Evolutionary conservation across 92 coral and sea anemone species (phyloP), one percentile per base, ranked within the genome.

Genomic region (Bergia sp.): DNA sequence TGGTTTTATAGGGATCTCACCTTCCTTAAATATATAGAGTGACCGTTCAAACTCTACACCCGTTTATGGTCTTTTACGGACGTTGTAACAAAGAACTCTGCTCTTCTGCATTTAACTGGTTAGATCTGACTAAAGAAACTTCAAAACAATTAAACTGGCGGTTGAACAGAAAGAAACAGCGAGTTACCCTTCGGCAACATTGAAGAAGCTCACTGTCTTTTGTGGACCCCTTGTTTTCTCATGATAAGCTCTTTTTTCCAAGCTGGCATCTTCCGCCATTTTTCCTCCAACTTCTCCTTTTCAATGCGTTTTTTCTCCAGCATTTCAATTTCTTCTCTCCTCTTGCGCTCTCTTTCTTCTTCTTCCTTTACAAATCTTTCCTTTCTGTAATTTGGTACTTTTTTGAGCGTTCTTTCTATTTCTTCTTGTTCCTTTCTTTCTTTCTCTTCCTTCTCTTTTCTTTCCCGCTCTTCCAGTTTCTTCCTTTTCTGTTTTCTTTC

Each of bases 381-480:
- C 38, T 64, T 76, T 64, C 44, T 67, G 10, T 43, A 58, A 55
- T 44, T 53, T 71, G 73, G 80, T 23, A 77, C 83, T 41, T 37
- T 71, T 44, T 86, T 55, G n/a, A 58, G 72, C 39, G 49, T 71
- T 37, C 49, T 47, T 39, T 86, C 76, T 37, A 38, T 76, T 50
- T 76, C 89, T 53, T 55, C 57, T 36, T 45, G 45, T 86, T 80
- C 89, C 10, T 76, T 20, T 71, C 23, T 73, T 37, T 47, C 82
- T 72, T 74, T 20, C 82, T 86, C 81, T 61, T 77, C 72, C 49
- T 43, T 71, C 37, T 86, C 66, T 42, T 16, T 86, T 45, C 29
- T 72, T 4, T 77, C 53, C 69, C 69, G 44, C n/a, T 73, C 80
- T 42, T 86, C 85, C 72, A 55, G 20, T 80, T 86, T 86, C 66